Evolutionary conservation across 2,797 vertebrate species (phyloP), one percentile per base, ranked within the genome.

Genomic region (Lates japonicus): DNA sequence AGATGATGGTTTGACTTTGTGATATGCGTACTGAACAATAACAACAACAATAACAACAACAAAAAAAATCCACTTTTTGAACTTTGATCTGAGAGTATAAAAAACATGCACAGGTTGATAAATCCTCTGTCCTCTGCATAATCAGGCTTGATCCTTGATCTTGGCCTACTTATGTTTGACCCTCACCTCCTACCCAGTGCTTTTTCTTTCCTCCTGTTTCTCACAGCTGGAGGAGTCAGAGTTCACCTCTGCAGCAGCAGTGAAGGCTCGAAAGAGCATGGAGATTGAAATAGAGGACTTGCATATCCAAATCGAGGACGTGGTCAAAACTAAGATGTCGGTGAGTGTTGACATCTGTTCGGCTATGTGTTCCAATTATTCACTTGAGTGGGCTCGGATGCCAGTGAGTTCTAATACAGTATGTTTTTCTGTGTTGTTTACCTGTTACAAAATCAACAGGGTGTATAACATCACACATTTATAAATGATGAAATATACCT

Each of bases 251-350:
- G 96, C 97, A 0, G 95, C 97, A 0, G 96, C 98, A 0, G 97
- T 99, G 46, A 99, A 99, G 89, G 96, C 97, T 16, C 96, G 98
- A 20, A 99, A 99, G 92, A 95, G 96, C 52, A 98, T 99, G 97
- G 98, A 99, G 90, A 92, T 97, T 69, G 98, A 99, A 94, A 98
- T 99, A 0, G 98, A 99, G 90, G 98, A 99, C 94, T 91, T 99
- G 74, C 98, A 99, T 78, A 94, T 99, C 80, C 98, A 99, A 94
- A 98, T 99, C 4, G 98, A 99, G 0, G 98, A 99, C 69, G 95
- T 99, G 19, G 87, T 95, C 89, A 99, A 98, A 92, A 90, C 95
- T 67, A 99, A 99, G 94, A 94, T 96, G 25, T 96, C 95, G 70
- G 98, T 99, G 87, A 96, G 97, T 95, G 72, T 37, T 64, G 42